Evolutionary conservation across 2,113 vertebrate species (phyloP), one percentile per base, ranked within the genome.

Genomic region (Zosterops hypoxanthus): DNA sequence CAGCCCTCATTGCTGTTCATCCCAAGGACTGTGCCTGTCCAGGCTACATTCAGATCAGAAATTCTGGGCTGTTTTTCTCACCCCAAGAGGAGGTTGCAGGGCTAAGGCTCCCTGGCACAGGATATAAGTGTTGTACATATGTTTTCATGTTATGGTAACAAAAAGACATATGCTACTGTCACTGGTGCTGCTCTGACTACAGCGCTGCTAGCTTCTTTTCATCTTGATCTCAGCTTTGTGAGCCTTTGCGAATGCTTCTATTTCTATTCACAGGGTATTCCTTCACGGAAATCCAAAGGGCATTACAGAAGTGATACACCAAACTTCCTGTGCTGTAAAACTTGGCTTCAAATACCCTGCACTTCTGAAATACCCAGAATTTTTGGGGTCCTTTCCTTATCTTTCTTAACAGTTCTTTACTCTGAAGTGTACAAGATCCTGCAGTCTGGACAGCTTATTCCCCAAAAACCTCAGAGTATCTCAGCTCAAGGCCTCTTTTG

Each of bases 41-140:
- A 56, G 39, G 6, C 33, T 34, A 4, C 7, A 1, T 25, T 53
- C 46, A 47, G 28, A 28, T 69, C 42, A 86, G 47, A 33, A 80
- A 47, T 59, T 59, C 42, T 42, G 3, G 36, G 15, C 44, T 59
- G 25, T 8, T 52, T 72, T 91, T 72, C 46, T 64, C 59, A 72
- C 24, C 21, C 31, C 41, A 17, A 55, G 36, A 46, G 25, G 89
- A 72, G 2, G 16, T 25, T 55, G 47, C 31, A 59, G n/a, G 42
- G 34, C 7, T 82, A 46, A 31, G 50, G 71, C 55, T 80, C 17
- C 36, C 66, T 73, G 55, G 19, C 2, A 9, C 24, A 41, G 65
- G 19, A 23, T 50, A 1, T 5, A 25, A 52, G 15, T 34, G 3
- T 19, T 72, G 14, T 53, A 24, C 2, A 0, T 53, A 19, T 33